These are phyloP conservation scores for Gila orcuttii DNA, from an alignment of 2,113 vertebrate genomes.

Conservation along the genomic window DNA sequence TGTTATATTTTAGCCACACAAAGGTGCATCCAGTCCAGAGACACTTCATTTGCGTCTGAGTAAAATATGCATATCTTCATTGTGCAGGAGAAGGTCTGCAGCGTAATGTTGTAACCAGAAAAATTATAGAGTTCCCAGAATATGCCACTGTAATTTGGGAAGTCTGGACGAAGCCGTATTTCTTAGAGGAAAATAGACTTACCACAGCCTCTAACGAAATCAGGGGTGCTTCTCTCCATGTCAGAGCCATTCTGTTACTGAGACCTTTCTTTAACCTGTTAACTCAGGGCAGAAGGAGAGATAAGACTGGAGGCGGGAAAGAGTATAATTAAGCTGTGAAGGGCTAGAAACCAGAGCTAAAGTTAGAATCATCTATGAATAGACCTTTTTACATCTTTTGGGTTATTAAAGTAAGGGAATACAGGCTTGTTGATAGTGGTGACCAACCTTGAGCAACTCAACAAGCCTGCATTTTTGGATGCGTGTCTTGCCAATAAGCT, in stretches of 20 bases:
- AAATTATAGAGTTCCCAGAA: background rate
- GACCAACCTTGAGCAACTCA: background rate
- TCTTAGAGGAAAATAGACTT: conserved; percentile 3
- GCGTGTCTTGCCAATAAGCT: background rate
- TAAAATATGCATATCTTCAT: conserved; percentile 14
- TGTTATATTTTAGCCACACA: conserved; percentile 2
- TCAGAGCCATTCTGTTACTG: background rate
- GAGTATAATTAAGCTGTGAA: conserved; percentile 24
- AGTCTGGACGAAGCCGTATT: background rate
- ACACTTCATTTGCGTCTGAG: background rate
- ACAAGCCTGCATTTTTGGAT: background rate
- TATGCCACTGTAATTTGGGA: background rate
- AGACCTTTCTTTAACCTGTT: conserved; percentile 17
- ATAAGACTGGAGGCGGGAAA: background rate
- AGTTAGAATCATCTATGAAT: background rate
- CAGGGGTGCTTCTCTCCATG: background rate
- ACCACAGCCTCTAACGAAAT: background rate
- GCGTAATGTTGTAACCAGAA: background rate
- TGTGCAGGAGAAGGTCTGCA: conserved; percentile 10
- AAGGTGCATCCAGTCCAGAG: conserved; percentile 11
- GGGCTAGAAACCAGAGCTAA: conserved; percentile 5
- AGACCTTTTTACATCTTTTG: conserved; percentile 2
- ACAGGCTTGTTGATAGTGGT: background rate
- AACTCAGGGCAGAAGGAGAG: background rate
- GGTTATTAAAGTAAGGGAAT: background rate